These are phyloP conservation scores for Stenotaenia linearis DNA, from an alignment of 2,888 invertebrate genomes.

Conservation along the genomic window DNA sequence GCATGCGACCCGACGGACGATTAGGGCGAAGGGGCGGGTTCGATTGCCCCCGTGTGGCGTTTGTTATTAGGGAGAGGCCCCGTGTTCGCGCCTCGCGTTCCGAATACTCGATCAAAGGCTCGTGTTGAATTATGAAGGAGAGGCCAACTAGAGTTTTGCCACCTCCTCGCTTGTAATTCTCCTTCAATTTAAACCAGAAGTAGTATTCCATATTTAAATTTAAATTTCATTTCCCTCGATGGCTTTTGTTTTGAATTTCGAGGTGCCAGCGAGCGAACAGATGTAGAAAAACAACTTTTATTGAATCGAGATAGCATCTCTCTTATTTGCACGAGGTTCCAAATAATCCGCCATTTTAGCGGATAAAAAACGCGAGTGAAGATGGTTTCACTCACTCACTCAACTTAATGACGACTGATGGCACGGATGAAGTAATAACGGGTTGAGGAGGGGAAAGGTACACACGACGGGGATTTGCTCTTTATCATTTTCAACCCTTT, in stretches of 20 bases:
- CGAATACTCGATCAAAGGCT: constrained; percentile 23
- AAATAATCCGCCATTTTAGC: constrained; percentile 9
- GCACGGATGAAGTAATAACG: constrained; percentile 1
- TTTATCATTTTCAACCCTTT: background rate
- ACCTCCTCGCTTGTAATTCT: background rate
- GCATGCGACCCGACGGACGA: background rate
- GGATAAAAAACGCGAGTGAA: background rate
- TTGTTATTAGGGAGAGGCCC: background rate
- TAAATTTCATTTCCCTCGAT: background rate
- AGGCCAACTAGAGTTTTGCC: background rate
- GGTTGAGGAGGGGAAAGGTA: background rate
- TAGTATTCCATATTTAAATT: no score
- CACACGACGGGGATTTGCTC: background rate
- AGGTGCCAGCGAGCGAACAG: background rate
- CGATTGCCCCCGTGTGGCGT: constrained; percentile 21
- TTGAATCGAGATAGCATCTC: constrained; percentile 8
- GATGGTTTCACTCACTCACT: constrained; percentile 19
- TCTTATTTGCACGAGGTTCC: background rate
- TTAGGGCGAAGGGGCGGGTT: background rate
- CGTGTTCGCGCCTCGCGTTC: constrained; percentile 1
- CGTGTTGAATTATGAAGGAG: constrained; percentile 15
- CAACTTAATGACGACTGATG: constrained; percentile 22
- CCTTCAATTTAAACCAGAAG: no score
- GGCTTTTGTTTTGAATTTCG: background rate
- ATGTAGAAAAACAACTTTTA: background rate